Conservation (phyloP, 2,113 vertebrate species). For the Malurus alboscapulatus region DNA sequence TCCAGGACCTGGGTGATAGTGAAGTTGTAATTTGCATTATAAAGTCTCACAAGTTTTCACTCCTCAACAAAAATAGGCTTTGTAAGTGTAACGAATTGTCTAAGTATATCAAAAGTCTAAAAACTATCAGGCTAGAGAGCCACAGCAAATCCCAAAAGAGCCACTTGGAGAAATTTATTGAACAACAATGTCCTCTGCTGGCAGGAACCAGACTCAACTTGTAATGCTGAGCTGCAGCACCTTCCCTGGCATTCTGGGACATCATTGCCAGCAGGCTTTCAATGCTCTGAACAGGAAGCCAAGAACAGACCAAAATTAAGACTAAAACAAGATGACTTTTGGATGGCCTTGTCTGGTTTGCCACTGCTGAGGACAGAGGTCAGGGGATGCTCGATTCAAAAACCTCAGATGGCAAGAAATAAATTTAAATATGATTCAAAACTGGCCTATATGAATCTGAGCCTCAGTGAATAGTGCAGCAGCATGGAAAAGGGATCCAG, state of each 20-base stretch:
- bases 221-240: not conserved
- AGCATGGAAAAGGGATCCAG: not conserved
- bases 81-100: not conserved
- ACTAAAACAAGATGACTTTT: not conserved
- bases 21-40: not conserved
- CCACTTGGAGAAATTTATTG: slow-evolving; percentile 9
- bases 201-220: not conserved
- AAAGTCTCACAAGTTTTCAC: not conserved
- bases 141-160: not conserved
- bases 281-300: not conserved
- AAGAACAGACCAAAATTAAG: not conserved
- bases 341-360: not conserved
- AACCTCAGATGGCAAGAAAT: not conserved
- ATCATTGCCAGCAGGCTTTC: not conserved
- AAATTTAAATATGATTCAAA: not conserved
- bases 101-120: not conserved
- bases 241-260: not conserved
- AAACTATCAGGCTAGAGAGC: not conserved
- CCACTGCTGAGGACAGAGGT: not conserved
- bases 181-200: slow-evolving; percentile 70
- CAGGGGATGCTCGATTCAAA: not conserved
- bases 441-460: not conserved
- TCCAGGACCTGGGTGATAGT: not conserved
- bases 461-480: not conserved
- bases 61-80: not conserved